phyloP scores from a whole-genome alignment of 2,888 invertebrate species.

The Drosophila percnosoma region DNA sequence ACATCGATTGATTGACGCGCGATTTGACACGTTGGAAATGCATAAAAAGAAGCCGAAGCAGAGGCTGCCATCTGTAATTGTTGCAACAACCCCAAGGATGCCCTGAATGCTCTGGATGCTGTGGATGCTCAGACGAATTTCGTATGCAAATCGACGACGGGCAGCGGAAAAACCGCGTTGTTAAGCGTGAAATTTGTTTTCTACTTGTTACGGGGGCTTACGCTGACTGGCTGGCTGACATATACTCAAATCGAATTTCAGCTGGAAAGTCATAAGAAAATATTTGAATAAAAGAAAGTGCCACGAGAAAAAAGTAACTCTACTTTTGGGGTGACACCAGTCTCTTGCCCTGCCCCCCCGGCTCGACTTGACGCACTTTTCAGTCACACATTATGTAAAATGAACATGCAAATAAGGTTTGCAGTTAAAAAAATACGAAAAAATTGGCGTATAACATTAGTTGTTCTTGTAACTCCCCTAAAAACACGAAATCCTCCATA shows the following conservation, averaged over 20 bases:
- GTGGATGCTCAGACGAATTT: slow-evolving; percentile 57
- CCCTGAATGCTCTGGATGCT: slow-evolving; percentile 1
- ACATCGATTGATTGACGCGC: slow-evolving; percentile 81
- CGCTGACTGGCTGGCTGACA: slow-evolving; percentile 54
- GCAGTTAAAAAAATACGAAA: slow-evolving; percentile 76
- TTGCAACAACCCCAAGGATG: slow-evolving; percentile 69
- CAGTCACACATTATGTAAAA: slow-evolving; percentile 80
- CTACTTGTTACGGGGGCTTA: slow-evolving; percentile 37
- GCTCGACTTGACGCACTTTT: slow-evolving; percentile 60
- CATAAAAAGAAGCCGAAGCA: slow-evolving; percentile 49
- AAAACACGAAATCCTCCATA: slow-evolving; percentile 51
- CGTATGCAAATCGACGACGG: slow-evolving; percentile 77
- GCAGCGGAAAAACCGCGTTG: slow-evolving; percentile 73
- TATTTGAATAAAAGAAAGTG: slow-evolving; percentile 74
- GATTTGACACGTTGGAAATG: slow-evolving; percentile 80
- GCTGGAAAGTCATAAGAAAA: slow-evolving; percentile 73
- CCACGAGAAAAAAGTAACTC: slow-evolving; percentile 34
- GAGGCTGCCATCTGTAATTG: slow-evolving; percentile 71
- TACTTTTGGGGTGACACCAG: slow-evolving; percentile 28
- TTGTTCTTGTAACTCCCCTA: slow-evolving; percentile 31
- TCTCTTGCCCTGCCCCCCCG: slow-evolving; percentile 11
- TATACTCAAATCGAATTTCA: slow-evolving; percentile 75
- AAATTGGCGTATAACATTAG: slow-evolving; percentile 77
- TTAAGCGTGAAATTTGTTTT: slow-evolving; percentile 84
- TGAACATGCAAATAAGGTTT: slow-evolving; percentile 84